Conservation (phyloP, 2,888 invertebrate genomes). For the Dryocosmus kuriphilus region DNA sequence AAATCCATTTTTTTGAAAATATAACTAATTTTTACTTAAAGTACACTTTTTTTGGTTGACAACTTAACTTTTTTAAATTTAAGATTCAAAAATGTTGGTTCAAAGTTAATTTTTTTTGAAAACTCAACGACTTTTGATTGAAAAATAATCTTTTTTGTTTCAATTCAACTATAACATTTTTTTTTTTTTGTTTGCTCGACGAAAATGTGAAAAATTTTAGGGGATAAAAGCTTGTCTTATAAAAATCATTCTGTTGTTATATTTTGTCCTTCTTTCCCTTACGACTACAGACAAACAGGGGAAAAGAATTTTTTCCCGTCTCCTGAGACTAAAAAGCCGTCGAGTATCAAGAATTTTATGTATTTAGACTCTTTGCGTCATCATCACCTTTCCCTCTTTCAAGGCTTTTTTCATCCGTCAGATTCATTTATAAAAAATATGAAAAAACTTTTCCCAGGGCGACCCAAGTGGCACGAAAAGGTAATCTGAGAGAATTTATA, state of each 20-base stretch:
- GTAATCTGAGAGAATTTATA: conserved; percentile 23
- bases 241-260: neutral
- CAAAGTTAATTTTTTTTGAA: too few species aligned
- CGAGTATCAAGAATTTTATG: neutral
- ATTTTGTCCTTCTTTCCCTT: neutral
- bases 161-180: too few species aligned
- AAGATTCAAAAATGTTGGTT: too few species aligned
- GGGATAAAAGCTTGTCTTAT: neutral
- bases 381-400: neutral
- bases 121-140: too few species aligned
- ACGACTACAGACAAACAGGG: neutral
- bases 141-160: too few species aligned
- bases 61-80: too few species aligned
- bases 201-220: neutral
- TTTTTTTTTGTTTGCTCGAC: too few species aligned
- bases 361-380: neutral
- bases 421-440: conserved; percentile 21
- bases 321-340: neutral
- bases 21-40: too few species aligned
- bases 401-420: neutral
- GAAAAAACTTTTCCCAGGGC: conserved; percentile 9
- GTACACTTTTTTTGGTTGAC: too few species aligned
- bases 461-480: conserved; percentile 19
- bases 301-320: neutral
- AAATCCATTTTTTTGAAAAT: too few species aligned